A percentile compares a stretch with the other conserved stretches of the same genome.
Conservation (phyloP, 2,113 vertebrate genomes). For the Leucosticte australis region DNA sequence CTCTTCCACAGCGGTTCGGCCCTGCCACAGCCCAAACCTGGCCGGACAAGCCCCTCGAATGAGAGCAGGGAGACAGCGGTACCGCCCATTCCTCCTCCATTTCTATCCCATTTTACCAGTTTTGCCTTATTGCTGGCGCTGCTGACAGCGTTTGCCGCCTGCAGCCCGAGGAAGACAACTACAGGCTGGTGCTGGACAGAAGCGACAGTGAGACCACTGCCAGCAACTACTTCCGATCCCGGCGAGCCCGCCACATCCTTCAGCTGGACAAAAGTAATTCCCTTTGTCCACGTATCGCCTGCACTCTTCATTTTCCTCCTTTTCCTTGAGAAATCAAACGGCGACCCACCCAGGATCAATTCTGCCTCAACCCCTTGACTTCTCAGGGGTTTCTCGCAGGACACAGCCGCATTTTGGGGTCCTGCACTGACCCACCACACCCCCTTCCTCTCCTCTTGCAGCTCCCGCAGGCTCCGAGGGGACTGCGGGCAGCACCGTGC, state of each 20-base stretch:
- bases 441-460: conserved; percentile 20
- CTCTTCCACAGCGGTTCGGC: conserved; percentile 71
- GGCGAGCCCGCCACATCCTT: conserved; percentile 79
- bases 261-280: conserved; percentile 56
- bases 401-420: background rate
- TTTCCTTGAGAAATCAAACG: background rate
- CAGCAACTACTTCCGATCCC: conserved; percentile 83
- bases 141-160: background rate
- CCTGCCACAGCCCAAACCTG: conserved; percentile 28
- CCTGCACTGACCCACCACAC: background rate
- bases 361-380: background rate
- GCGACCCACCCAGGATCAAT: background rate
- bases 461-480: conserved; percentile 22
- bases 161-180: conserved; percentile 82
- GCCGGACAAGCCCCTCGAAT: conserved; percentile 14
- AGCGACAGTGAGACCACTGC: conserved; percentile 85
- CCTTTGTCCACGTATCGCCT: background rate
- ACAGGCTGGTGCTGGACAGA: conserved; percentile 81
- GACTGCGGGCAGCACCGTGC: conserved; percentile 4
- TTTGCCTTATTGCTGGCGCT: rapidly evolving
- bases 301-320: background rate
- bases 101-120: rapidly evolving
- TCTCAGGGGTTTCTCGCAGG: background rate
- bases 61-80: conserved; percentile 71
- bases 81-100: background rate